Evolutionary conservation across 2,113 vertebrate species (phyloP).

Genomic region (Leptodactylus fuscus): DNA sequence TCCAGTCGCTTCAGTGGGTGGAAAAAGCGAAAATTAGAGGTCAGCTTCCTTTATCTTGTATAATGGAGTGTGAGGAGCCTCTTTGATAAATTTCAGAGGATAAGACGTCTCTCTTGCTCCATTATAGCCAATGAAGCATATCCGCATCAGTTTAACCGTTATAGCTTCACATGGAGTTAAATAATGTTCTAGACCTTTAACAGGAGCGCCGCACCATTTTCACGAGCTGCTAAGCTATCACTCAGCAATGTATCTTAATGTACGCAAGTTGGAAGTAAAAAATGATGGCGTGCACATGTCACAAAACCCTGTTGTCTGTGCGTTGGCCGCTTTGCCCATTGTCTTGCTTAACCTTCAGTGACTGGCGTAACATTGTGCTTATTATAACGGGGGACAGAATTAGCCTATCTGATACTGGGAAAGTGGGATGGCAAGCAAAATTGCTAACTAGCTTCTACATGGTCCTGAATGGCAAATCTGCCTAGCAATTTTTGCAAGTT

Average conservation of each 20-base stretch:
- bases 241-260: conserved; percentile 25
- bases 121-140: conserved; percentile 54
- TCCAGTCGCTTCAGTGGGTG: conserved; percentile 42
- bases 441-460: background rate
- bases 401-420: background rate
- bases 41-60: conserved; percentile 59
- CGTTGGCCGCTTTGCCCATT: background rate
- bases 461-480: background rate
- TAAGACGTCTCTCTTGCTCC: conserved; percentile 51
- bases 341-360: conserved; percentile 23
- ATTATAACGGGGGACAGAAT: too few species aligned
- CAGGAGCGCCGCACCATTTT: conserved; percentile 31
- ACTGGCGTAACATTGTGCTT: conserved; percentile 4
- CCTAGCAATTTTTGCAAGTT: too few species aligned
- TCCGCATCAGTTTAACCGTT: conserved; percentile 50
- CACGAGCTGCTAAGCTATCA: conserved; percentile 30
- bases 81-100: conserved; percentile 54
- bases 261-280: conserved; percentile 3
- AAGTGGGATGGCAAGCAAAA: background rate
- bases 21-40: conserved; percentile 53
- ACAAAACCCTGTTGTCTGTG: background rate
- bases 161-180: conserved; percentile 52
- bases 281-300: conserved; percentile 24
- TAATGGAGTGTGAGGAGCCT: conserved; percentile 57
- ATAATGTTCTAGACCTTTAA: conserved; percentile 56